phyloP scores from a whole-genome alignment of 2,113 vertebrate genomes.

The Pelecanus crispus region DNA sequence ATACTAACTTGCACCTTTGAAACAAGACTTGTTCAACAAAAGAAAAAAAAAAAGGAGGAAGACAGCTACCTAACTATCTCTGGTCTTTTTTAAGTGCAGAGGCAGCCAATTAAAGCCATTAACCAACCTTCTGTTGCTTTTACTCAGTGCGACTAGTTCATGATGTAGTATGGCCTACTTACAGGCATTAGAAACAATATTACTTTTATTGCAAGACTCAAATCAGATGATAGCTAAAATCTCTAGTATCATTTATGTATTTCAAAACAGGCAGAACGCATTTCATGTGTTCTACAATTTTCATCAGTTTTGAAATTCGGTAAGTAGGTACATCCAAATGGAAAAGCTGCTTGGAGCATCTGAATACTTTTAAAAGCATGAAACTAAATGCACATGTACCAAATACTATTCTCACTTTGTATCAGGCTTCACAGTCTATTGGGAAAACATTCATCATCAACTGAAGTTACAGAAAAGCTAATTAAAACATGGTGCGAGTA shows the following conservation, averaged over 20 bases:
- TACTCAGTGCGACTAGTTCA: neutral
- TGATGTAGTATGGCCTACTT: neutral
- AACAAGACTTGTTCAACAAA: neutral
- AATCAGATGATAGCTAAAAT: neutral
- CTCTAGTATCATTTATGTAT: neutral
- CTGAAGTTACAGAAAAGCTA: neutral
- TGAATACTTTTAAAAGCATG: neutral
- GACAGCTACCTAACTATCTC: neutral
- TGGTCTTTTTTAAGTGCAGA: neutral
- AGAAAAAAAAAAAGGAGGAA: neutral
- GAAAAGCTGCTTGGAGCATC: neutral
- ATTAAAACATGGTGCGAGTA: neutral
- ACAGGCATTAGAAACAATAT: neutral
- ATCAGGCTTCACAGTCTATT: neutral
- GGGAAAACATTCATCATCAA: neutral
- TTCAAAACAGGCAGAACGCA: neutral
- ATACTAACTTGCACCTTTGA: neutral
- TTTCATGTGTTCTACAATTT: neutral
- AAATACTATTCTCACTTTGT: neutral
- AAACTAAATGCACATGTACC: neutral
- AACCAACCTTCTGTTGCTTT: neutral
- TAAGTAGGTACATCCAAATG: neutral
- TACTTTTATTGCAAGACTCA: neutral
- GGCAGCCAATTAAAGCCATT: neutral
- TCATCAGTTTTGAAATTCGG: neutral